Percentiles rank a stretch among this genome's conserved stretches.
Conservation (phyloP, 2,113 vertebrate species). For the Axis porcinus region DNA sequence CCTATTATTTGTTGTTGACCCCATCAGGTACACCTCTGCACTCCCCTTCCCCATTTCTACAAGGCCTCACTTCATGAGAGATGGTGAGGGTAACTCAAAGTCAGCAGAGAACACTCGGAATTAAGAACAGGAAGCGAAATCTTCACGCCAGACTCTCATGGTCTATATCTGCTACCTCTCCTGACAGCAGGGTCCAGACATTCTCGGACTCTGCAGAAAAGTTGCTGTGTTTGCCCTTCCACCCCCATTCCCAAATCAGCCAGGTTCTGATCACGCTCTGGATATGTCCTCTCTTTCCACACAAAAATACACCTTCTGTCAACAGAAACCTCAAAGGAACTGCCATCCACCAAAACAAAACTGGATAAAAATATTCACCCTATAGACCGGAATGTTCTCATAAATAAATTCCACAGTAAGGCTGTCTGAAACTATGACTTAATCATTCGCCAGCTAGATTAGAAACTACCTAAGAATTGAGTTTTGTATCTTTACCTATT, state of each 20-base stretch:
- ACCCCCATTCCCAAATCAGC: neutral
- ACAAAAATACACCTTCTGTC: neutral
- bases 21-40: neutral
- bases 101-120: neutral
- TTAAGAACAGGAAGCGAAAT: neutral
- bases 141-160: neutral
- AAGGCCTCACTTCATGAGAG: neutral
- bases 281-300: neutral
- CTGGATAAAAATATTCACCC: neutral
- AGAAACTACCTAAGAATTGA: neutral
- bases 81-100: neutral
- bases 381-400: accelerated
- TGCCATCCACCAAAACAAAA: neutral
- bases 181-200: neutral
- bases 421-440: neutral
- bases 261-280: neutral
- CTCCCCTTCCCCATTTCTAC: neutral
- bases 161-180: neutral
- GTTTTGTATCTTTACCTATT: neutral
- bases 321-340: neutral
- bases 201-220: neutral
- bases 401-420: accelerated
- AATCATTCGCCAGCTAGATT: neutral
- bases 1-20: neutral
- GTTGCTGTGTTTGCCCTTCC: neutral